These are phyloP conservation scores for Prorops nasuta DNA, from an alignment of 1,140 invertebrate species.

Conservation along the genomic window DNA sequence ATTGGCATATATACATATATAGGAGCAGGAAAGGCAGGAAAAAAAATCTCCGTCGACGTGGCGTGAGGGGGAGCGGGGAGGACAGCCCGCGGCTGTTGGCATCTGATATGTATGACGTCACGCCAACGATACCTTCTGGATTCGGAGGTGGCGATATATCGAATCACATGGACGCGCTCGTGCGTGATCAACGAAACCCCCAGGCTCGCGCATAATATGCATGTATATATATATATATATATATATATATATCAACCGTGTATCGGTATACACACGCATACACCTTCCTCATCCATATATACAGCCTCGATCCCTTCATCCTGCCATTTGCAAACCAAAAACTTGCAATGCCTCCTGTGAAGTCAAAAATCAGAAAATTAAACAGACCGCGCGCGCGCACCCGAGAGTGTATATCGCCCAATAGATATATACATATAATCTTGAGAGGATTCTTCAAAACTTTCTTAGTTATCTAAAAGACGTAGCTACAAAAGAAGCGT, in stretches of 20 bases:
- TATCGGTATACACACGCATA: not conserved
- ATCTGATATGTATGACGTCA: constrained; percentile 38
- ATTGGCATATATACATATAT: constrained; percentile 2
- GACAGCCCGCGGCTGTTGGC: constrained; percentile 16
- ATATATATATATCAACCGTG: not conserved
- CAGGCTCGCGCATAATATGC: not conserved
- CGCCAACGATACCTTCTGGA: constrained; percentile 27
- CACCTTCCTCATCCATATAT: not conserved
- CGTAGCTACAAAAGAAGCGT: too few relatives aligned
- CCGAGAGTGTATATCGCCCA: too few relatives aligned
- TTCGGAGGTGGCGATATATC: constrained; percentile 26
- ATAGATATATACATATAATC: too few relatives aligned
- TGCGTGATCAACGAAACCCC: constrained; percentile 29
- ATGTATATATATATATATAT: not conserved
- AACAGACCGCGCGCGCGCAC: too few relatives aligned
- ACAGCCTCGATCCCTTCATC: too few relatives aligned
- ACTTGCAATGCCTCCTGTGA: too few relatives aligned
- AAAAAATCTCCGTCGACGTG: constrained; percentile 14
- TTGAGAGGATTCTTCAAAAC: too few relatives aligned
- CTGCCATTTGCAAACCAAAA: too few relatives aligned
- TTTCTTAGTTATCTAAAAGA: too few relatives aligned
- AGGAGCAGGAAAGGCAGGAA: constrained; percentile 10
- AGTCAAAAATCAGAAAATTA: too few relatives aligned
- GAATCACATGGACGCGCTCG: constrained; percentile 19
- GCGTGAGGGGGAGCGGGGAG: not conserved